Conservation (phyloP, 2,113 vertebrate genomes). For the Mesitornis unicolor region DNA sequence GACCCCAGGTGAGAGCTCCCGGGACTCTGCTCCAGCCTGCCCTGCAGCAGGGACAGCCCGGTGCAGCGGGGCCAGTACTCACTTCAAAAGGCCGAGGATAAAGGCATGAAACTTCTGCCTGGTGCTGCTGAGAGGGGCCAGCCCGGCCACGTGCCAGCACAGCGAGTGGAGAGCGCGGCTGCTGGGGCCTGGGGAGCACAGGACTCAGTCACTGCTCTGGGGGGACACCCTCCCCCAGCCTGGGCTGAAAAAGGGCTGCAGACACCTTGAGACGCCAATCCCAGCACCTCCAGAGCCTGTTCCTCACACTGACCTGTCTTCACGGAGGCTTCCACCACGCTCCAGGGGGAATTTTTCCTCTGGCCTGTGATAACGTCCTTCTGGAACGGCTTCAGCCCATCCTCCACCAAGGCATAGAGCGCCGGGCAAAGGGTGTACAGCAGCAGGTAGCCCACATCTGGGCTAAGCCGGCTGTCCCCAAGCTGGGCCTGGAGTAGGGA, state of each 20-base stretch:
- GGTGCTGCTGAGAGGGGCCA: conserved; percentile 82
- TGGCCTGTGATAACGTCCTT: conserved; percentile 93
- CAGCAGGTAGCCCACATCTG: conserved; percentile 88
- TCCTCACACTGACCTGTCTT: conserved; percentile 75
- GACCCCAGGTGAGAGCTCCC: neutral
- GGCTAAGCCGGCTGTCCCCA: conserved; percentile 91
- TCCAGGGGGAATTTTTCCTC: conserved; percentile 89
- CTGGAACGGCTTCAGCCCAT: conserved; percentile 91
- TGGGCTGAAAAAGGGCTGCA: accelerated
- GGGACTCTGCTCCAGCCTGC: neutral
- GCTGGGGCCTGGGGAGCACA: conserved; percentile 70
- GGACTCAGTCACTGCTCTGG: neutral
- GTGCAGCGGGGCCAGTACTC: conserved; percentile 50
- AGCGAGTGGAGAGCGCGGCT: conserved; percentile 77
- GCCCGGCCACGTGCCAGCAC: conserved; percentile 79
- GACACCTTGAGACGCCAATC: neutral
- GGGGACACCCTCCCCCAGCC: neutral
- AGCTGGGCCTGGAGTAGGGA: conserved; percentile 83
- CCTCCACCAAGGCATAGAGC: conserved; percentile 83
- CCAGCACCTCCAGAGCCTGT: accelerated
- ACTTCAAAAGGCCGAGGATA: conserved; percentile 93
- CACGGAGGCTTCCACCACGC: conserved; percentile 88
- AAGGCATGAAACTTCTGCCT: conserved; percentile 92
- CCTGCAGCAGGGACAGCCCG: accelerated
- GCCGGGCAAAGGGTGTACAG: conserved; percentile 90